Evolutionary conservation across 2,888 invertebrate genomes (phyloP).

Genomic region (Ochlodes sylvanus): DNA sequence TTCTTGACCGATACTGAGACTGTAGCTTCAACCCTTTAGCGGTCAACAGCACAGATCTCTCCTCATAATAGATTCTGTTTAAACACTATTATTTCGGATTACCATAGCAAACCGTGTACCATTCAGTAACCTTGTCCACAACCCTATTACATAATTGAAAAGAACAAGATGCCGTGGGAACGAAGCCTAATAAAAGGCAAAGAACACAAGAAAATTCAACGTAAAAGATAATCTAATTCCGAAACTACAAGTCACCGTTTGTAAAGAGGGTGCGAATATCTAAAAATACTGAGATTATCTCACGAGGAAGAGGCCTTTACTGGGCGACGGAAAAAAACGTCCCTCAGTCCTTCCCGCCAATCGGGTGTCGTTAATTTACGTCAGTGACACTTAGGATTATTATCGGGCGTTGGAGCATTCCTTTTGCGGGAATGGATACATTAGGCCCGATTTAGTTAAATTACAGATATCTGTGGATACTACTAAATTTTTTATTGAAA

Average conservation of each 20-base stretch:
- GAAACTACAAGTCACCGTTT: constrained; percentile 14
- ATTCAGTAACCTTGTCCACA: neutral
- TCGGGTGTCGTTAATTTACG: constrained; percentile 10
- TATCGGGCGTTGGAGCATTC: constrained; percentile 1
- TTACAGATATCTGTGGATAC: no score
- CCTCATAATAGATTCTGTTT: no score
- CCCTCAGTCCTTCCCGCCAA: neutral
- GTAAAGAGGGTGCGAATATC: constrained; percentile 9
- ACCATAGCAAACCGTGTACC: no score
- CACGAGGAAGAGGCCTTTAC: neutral
- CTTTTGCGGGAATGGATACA: neutral
- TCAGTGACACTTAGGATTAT: neutral
- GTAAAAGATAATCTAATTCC: neutral
- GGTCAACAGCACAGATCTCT: no score
- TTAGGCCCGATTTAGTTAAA: neutral
- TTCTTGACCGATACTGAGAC: no score
- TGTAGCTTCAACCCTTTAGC: no score
- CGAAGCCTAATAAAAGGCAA: no score
- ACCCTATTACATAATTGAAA: neutral
- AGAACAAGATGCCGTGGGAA: no score
- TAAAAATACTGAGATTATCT: constrained; percentile 4
- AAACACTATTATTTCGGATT: no score
- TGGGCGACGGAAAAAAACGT: neutral
- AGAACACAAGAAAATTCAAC: constrained; percentile 2
- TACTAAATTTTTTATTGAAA: no score